phyloP scores from a whole-genome alignment of 1,140 invertebrate genomes.

The Chlorops oryzae region DNA sequence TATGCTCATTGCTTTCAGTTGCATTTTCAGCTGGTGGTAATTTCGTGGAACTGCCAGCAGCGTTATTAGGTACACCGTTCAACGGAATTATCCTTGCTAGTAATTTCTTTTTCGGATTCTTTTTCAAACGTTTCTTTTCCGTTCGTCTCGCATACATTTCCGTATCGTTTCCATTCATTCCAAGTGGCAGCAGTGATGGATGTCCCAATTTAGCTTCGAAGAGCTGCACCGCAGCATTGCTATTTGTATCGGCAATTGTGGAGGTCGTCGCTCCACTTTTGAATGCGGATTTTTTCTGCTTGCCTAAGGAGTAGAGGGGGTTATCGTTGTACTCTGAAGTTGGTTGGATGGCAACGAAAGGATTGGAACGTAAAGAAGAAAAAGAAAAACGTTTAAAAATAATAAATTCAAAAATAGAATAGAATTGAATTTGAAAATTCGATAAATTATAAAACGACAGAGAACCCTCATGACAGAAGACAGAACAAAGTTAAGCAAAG shows the following conservation, averaged over 20 bases:
- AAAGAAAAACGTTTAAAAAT: slow-evolving; percentile 8
- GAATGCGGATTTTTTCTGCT: slow-evolving; percentile 34
- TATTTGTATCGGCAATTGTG: not conserved
- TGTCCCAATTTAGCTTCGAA: no score
- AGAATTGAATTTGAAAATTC: slow-evolving; percentile 11
- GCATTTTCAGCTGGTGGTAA: slow-evolving; percentile 1
- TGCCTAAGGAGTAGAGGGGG: slow-evolving; percentile 47
- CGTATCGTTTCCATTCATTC: slow-evolving; percentile 23
- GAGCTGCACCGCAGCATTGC: no score
- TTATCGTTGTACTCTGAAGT: slow-evolving; percentile 46
- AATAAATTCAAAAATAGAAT: slow-evolving; percentile 16
- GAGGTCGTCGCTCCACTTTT: slow-evolving; percentile 17
- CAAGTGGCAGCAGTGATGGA: no score
- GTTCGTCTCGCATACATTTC: slow-evolving; percentile 51
- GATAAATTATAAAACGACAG: not conserved
- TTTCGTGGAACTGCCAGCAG: slow-evolving; percentile 7
- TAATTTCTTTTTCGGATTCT: slow-evolving; percentile 64
- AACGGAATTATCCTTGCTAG: slow-evolving; percentile 65
- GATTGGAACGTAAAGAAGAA: slow-evolving; percentile 9
- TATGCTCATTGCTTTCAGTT: slow-evolving; percentile 54
- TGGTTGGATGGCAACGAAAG: slow-evolving; percentile 5
- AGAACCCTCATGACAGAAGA: no score
- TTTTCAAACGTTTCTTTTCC: slow-evolving; percentile 64
- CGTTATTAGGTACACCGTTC: slow-evolving; percentile 18
- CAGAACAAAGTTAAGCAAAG: no score